A percentile compares a stretch with the other conserved stretches of the same genome.
phyloP scores from a whole-genome alignment of 2,797 vertebrate genomes.

The Simalia tracyae region DNA sequence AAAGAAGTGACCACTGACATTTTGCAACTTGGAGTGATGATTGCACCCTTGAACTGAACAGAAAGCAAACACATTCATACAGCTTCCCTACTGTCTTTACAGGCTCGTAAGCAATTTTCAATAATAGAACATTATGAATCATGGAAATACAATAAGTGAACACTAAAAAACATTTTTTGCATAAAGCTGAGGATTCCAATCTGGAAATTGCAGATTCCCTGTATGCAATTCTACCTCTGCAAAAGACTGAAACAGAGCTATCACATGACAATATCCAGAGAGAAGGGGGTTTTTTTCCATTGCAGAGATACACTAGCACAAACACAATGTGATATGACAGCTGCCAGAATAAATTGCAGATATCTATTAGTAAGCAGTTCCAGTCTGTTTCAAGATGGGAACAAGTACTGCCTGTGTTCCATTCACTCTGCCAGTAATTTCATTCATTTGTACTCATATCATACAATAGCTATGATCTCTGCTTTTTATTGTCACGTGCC shows the following conservation, averaged over 20 bases:
- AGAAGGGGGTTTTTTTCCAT: not conserved
- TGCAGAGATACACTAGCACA: not conserved
- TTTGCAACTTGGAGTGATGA: not conserved
- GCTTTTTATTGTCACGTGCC: not conserved
- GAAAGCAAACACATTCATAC: not conserved
- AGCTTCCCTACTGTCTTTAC: not conserved
- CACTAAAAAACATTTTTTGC: not conserved
- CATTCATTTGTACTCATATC: constrained; percentile 29
- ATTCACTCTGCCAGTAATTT: constrained; percentile 6
- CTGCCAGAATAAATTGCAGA: constrained; percentile 31
- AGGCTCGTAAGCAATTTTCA: not conserved
- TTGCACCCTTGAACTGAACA: not conserved
- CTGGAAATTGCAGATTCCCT: constrained; percentile 7
- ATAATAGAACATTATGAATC: not conserved
- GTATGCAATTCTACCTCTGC: not conserved
- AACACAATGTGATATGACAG: constrained; percentile 31
- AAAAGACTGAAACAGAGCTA: constrained; percentile 26
- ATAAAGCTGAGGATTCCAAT: constrained; percentile 15
- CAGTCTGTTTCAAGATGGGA: constrained; percentile 1
- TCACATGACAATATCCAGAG: not conserved
- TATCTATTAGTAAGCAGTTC: constrained; percentile 23
- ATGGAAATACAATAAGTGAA: not conserved
- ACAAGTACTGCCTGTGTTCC: not conserved
- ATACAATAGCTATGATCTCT: not conserved
- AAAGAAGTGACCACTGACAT: not conserved